phyloP scores from a whole-genome alignment of 2,888 invertebrate genomes.

The Prosopocoilus inquinatus region DNA sequence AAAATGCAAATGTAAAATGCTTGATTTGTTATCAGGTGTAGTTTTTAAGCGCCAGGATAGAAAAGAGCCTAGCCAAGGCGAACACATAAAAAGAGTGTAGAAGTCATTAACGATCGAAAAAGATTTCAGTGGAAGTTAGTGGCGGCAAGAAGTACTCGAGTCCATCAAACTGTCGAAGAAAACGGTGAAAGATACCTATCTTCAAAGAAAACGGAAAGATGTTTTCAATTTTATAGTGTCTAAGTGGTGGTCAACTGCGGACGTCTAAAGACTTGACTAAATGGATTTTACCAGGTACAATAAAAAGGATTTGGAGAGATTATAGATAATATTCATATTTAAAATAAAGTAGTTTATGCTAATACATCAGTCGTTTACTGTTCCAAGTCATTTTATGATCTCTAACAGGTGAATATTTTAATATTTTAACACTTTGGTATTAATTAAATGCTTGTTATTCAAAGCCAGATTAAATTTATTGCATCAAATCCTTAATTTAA shows the following conservation, averaged over 20 bases:
- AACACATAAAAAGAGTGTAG: neutral
- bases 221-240: slow-evolving; percentile 19
- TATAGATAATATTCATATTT: slow-evolving; percentile 13
- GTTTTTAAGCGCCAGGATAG: neutral
- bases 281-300: slow-evolving; percentile 15
- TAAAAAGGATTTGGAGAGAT: slow-evolving; percentile 11
- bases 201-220: slow-evolving; percentile 18
- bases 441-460: no score
- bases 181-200: slow-evolving; percentile 22
- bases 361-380: neutral
- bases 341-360: slow-evolving; percentile 6
- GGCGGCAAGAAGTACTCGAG: slow-evolving; percentile 21
- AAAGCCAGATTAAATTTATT: no score
- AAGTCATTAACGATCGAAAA: neutral
- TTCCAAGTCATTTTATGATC: neutral
- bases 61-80: neutral
- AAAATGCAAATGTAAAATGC: no score
- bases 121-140: neutral
- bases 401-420: no score
- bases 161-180: slow-evolving; percentile 23
- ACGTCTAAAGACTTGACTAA: slow-evolving; percentile 15
- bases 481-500: no score
- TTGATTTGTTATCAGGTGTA: neutral
- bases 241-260: slow-evolving; percentile 21
- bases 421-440: no score